Conservation (phyloP, 1,140 invertebrate genomes). For the Megalonaias nervosa region DNA sequence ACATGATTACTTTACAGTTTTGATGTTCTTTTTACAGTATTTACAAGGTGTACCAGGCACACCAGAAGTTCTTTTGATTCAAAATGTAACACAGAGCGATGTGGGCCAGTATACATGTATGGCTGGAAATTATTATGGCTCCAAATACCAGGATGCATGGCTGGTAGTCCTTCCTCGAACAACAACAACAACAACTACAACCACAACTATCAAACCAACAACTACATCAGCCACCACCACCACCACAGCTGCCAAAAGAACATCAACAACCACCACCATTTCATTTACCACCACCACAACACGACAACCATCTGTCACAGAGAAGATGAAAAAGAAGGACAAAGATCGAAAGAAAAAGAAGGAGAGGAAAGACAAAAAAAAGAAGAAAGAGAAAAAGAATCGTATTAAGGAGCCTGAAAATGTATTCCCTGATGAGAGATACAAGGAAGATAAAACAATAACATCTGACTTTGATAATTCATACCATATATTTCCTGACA, state of each 20-base stretch:
- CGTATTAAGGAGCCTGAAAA: slow-evolving; percentile 11
- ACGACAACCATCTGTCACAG: background rate
- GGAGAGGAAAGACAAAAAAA: slow-evolving; percentile 18
- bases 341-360: slow-evolving; percentile 21
- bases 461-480: too few relatives aligned
- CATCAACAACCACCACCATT: background rate
- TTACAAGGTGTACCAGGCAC: slow-evolving; percentile 13
- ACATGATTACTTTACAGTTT: background rate
- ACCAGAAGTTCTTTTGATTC: slow-evolving; percentile 24
- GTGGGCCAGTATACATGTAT: slow-evolving; percentile 38
- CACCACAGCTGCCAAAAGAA: background rate
- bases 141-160: slow-evolving; percentile 29
- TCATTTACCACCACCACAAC: background rate
- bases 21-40: slow-evolving; percentile 23
- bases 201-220: slow-evolving; percentile 3
- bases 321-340: slow-evolving; percentile 25
- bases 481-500: too few relatives aligned
- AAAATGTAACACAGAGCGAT: slow-evolving; percentile 14
- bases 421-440: background rate
- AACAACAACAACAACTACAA: slow-evolving; percentile 27
- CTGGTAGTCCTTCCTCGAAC: slow-evolving; percentile 13
- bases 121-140: slow-evolving; percentile 20
- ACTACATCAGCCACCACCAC: slow-evolving; percentile 10
- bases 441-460: too few relatives aligned
- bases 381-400: slow-evolving; percentile 22